These are phyloP conservation scores for Phaethon lepturus DNA, from an alignment of 2,113 vertebrate species.

Conservation along the genomic window DNA sequence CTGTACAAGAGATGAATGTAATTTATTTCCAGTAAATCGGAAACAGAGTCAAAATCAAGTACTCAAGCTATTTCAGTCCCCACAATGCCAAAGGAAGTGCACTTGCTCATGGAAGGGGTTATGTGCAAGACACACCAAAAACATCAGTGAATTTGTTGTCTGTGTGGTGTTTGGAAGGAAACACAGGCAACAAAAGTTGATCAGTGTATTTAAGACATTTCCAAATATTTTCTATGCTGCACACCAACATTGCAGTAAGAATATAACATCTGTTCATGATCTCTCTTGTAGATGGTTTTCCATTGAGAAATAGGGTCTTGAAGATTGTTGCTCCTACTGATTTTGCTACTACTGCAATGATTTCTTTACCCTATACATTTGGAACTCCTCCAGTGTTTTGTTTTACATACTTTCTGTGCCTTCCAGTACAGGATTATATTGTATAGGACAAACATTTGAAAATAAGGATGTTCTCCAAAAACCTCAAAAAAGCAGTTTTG, in stretches of 20 bases:
- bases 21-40: background rate
- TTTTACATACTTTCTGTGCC: background rate
- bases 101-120: background rate
- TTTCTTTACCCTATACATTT: background rate
- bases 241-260: background rate
- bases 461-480: background rate
- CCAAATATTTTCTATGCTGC: background rate
- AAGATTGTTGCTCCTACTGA: background rate
- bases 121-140: background rate
- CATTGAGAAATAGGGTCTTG: background rate
- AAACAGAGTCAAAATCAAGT: background rate
- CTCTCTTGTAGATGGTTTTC: background rate
- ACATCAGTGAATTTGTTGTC: too few relatives aligned
- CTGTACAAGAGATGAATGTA: background rate
- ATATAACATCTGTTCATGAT: too few relatives aligned
- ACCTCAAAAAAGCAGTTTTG: background rate
- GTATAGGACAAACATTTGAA: background rate
- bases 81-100: background rate
- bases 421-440: background rate
- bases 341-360: background rate
- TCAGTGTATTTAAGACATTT: background rate
- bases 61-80: background rate
- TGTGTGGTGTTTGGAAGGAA: background rate
- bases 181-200: background rate
- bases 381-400: background rate